Percentiles rank a stretch among this genome's conserved stretches.
These are phyloP conservation scores for Lagopus muta DNA, from an alignment of 2,113 vertebrate genomes.

Conservation along the genomic window DNA sequence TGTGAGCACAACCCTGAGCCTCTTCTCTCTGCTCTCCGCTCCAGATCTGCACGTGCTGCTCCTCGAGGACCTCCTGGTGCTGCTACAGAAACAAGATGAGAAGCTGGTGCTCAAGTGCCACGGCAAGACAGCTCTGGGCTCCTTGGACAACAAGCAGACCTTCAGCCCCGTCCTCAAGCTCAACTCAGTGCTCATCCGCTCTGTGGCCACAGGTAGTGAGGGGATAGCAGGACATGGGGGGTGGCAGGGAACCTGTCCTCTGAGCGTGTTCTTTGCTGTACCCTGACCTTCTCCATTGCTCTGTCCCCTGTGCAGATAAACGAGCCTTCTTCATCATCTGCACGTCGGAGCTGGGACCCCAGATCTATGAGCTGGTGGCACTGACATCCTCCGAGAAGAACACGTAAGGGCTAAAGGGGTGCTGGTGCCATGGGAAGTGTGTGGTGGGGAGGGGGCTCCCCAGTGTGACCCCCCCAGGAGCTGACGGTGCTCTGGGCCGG, in stretches of 20 bases:
- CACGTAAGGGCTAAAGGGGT: conserved; percentile 74
- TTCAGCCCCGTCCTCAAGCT: conserved; percentile 92
- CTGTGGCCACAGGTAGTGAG: conserved; percentile 86
- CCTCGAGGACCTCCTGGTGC: conserved; percentile 89
- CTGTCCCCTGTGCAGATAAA: conserved; percentile 79
- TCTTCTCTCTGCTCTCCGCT: accelerated
- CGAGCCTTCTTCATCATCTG: conserved; percentile 95
- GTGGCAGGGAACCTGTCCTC: background rate
- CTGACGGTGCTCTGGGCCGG: background rate
- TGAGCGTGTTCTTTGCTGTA: accelerated
- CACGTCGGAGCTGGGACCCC: conserved; percentile 87
- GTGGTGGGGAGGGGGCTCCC: background rate
- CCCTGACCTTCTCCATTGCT: background rate
- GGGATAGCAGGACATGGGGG: background rate
- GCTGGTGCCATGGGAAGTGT: accelerated
- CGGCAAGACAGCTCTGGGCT: conserved; percentile 64
- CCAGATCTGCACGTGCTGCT: conserved; percentile 92
- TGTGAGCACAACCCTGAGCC: accelerated
- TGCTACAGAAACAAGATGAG: conserved; percentile 91
- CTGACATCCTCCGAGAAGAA: conserved; percentile 88
- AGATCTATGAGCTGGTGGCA: conserved; percentile 94
- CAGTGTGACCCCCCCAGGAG: accelerated
- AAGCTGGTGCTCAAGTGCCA: conserved; percentile 88
- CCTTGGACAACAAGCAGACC: conserved; percentile 85
- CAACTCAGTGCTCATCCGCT: conserved; percentile 87